A percentile compares a stretch with the other conserved stretches of the same genome.
These are phyloP conservation scores for Macrotus californicus DNA, from an alignment of 2,113 vertebrate genomes.

Conservation along the genomic window DNA sequence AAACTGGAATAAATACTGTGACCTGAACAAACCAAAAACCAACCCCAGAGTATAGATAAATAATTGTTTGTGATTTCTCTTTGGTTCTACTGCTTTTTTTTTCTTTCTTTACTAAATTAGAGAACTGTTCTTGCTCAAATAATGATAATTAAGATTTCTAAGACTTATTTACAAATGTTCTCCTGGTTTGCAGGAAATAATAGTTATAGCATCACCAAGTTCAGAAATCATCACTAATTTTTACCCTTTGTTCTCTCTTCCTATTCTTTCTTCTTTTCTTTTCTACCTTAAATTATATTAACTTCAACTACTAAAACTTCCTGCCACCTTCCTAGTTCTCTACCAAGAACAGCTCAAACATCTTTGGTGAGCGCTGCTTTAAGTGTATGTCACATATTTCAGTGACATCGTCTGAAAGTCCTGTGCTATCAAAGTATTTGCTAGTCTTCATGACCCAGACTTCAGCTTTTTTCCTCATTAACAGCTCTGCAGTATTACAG, in stretches of 20 bases:
- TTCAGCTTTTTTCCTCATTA: slow-evolving; percentile 15
- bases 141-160: slow-evolving; percentile 45
- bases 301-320: slow-evolving; percentile 51
- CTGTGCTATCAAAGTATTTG: background rate
- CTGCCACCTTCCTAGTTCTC: background rate
- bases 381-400: background rate
- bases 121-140: slow-evolving; percentile 52
- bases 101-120: slow-evolving; percentile 25
- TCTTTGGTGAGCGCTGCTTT: slow-evolving; percentile 33
- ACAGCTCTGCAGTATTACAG: background rate
- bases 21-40: slow-evolving; percentile 49
- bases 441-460: background rate
- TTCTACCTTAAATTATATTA: slow-evolving; percentile 49
- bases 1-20: slow-evolving; percentile 81
- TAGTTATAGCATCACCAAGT: background rate
- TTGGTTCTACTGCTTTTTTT: background rate
- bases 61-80: background rate
- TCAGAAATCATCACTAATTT: background rate
- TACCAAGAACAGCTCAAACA: background rate
- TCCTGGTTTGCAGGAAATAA: background rate
- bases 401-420: background rate
- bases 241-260: slow-evolving; percentile 24
- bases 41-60: slow-evolving; percentile 1
- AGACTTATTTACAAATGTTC: background rate
- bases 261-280: slow-evolving; percentile 17